Base-by-base conservation (phyloP, 2,888 invertebrate species). In the Prionchulus punctatus region DNA sequence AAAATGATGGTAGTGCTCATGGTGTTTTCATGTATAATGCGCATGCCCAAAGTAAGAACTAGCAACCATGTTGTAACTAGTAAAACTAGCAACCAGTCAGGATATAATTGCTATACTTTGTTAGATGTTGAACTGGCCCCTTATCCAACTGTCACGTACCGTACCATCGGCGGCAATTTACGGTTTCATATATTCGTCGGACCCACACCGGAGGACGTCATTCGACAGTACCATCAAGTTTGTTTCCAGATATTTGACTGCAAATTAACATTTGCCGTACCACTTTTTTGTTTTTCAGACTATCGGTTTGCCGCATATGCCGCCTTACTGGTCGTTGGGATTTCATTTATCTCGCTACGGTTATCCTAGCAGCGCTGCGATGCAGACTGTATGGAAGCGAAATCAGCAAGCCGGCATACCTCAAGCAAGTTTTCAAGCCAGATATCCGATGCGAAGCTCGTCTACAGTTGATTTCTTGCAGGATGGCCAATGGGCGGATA, bases 61-160 rank as follows among this genome's bases (percentile, higher is more conserved):
- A n/a, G n/a, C n/a, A n/a, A n/a, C n/a, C n/a, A n/a, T n/a, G 12
- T n/a, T 7, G 23, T 45, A n/a, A n/a, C 4, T 12, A n/a, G 23
- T 45, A 23, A 45, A n/a, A n/a, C 4, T 45, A n/a, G 45, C 12
- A n/a, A 45, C 12, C 7, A 45, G 36, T 36, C 36, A 18, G 36
- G 18, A n/a, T n/a, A n/a, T n/a, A n/a, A n/a, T n/a, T n/a, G 36
- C 36, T 36, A 7, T 36, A 7, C 7, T 12, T 36, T 45, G 12
- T 4, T 23, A 45, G 30, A 43, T 53, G 56, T 56, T 3, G 53
- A 56, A 30, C 23, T 45, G 18, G 12, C 45, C 4, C 56, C 56
- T 2, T 31, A 56, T 36, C 56, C 56, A 4, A 28, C 28, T 23
- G 4, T 53, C 7, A 87, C 87, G 0, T 87, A 82, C 71, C 77